These are phyloP conservation scores for Horisme vitalbata DNA, from an alignment of 2,888 invertebrate genomes.

Conservation along the genomic window DNA sequence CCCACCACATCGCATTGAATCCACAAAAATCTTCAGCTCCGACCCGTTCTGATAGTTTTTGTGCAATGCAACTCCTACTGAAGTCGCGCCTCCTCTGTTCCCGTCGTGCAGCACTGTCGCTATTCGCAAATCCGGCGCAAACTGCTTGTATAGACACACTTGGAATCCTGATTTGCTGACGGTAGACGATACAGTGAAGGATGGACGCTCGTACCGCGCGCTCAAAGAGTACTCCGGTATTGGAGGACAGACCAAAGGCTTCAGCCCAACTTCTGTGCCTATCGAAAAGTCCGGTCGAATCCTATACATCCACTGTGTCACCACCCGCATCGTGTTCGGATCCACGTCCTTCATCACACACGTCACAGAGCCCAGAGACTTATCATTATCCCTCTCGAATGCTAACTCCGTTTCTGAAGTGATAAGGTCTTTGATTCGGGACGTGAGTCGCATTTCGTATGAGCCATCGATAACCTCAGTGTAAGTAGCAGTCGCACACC, in stretches of 20 bases:
- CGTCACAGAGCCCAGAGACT: constrained; percentile 55
- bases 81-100: constrained; percentile 47
- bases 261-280: constrained; percentile 63
- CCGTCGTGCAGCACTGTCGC: constrained; percentile 65
- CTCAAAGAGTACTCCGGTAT: constrained; percentile 62
- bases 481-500: constrained; percentile 70
- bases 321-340: constrained; percentile 58
- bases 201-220: constrained; percentile 58
- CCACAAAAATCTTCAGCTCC: constrained; percentile 71
- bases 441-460: constrained; percentile 63
- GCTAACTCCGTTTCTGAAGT: constrained; percentile 70
- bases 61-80: constrained; percentile 63
- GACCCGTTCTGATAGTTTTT: constrained; percentile 62
- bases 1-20: constrained; percentile 70
- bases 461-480: constrained; percentile 55
- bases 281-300: constrained; percentile 56
- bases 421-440: constrained; percentile 67
- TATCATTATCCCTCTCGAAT: constrained; percentile 59
- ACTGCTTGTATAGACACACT: constrained; percentile 64
- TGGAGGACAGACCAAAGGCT: constrained; percentile 53
- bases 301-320: constrained; percentile 70
- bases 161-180: constrained; percentile 64
- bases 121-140: constrained; percentile 62
- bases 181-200: constrained; percentile 61
- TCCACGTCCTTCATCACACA: constrained; percentile 66